A percentile compares a stretch with the other conserved stretches of the same genome.
Evolutionary conservation across 2,888 invertebrate species (phyloP).

Genomic region (Charanyca ferruginea): DNA sequence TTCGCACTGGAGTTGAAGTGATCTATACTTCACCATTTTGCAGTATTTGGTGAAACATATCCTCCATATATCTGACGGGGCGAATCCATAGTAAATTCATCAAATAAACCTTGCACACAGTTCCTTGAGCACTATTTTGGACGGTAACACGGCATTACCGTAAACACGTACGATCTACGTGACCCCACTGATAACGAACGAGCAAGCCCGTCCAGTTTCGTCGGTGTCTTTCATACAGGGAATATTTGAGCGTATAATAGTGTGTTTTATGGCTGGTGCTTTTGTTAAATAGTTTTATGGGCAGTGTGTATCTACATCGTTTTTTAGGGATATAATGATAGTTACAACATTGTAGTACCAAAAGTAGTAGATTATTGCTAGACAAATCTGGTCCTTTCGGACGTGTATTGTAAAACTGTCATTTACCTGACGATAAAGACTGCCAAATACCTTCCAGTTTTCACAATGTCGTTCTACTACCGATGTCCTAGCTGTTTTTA

Average conservation of each 20-base stretch:
- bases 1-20: too few species aligned
- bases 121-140: slow-evolving; percentile 13
- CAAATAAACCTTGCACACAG: slow-evolving; percentile 7
- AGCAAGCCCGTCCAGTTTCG: slow-evolving; percentile 12
- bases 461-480: too few species aligned
- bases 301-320: background rate
- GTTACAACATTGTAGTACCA: too few species aligned
- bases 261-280: slow-evolving; percentile 8
- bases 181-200: slow-evolving; percentile 19
- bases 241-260: slow-evolving; percentile 16
- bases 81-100: background rate
- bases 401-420: background rate
- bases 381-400: background rate
- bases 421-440: too few species aligned
- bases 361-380: too few species aligned
- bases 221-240: slow-evolving; percentile 9
- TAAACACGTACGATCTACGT: slow-evolving; percentile 49
- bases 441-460: too few species aligned
- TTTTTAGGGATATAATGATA: background rate
- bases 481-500: too few species aligned
- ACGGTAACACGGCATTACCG: slow-evolving; percentile 33
- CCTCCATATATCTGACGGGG: background rate
- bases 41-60: background rate
- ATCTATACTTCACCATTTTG: background rate
- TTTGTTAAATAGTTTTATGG: slow-evolving; percentile 9